These are phyloP conservation scores for Fundulus diaphanus DNA, from an alignment of 2,797 vertebrate species.

Conservation along the genomic window DNA sequence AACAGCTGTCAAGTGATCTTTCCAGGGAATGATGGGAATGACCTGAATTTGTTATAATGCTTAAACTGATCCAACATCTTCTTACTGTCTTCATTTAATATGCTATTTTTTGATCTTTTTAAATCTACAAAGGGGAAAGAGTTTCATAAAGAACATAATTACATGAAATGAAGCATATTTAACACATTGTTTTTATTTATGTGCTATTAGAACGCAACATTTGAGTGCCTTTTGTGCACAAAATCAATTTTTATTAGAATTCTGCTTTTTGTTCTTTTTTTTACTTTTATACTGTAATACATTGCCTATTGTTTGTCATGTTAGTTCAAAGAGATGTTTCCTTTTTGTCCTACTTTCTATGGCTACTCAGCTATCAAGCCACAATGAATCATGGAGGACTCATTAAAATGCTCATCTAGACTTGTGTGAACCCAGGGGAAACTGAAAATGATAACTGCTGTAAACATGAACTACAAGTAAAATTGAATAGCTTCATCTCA, in stretches of 20 bases:
- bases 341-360: constrained; percentile 53
- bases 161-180: constrained; percentile 53
- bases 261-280: constrained; percentile 75
- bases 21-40: constrained; percentile 29
- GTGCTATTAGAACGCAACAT: constrained; percentile 62
- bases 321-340: constrained; percentile 62
- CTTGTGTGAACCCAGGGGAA: constrained; percentile 36
- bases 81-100: constrained; percentile 11
- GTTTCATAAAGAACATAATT: constrained; percentile 63
- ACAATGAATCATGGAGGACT: constrained; percentile 32
- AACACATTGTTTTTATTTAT: constrained; percentile 62
- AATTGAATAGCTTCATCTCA: constrained; percentile 61
- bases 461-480: constrained; percentile 53
- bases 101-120: constrained; percentile 43
- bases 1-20: constrained; percentile 11
- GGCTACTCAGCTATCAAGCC: constrained; percentile 35
- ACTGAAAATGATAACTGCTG: constrained; percentile 58
- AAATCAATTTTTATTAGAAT: constrained; percentile 72
- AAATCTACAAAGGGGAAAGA: constrained; percentile 37
- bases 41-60: constrained; percentile 25
- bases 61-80: constrained; percentile 25
- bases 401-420: constrained; percentile 34
- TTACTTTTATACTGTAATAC: constrained; percentile 66
- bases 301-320: constrained; percentile 62
- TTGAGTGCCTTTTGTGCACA: constrained; percentile 93